A percentile compares a stretch with the other conserved stretches of the same genome.
Conservation (phyloP, 1,140 invertebrate species). For the Drosophila fuyamai region DNA sequence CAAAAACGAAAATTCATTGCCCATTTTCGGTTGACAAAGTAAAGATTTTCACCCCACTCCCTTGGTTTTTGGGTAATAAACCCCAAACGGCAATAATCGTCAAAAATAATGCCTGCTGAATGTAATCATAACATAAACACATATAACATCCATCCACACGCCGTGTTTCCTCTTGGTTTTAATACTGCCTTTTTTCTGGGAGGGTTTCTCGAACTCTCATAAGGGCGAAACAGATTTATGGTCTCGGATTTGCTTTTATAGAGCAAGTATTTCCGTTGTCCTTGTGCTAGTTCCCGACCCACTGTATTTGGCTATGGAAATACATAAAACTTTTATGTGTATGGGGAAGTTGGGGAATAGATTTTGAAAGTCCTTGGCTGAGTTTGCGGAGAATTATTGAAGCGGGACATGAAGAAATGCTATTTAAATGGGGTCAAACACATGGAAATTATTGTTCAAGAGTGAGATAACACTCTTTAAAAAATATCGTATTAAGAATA, state of each 20-base stretch:
- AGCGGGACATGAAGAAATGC: slow-evolving; percentile 27
- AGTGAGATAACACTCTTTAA: background rate
- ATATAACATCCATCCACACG: slow-evolving; percentile 28
- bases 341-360: slow-evolving; percentile 18
- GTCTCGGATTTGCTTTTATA: slow-evolving; percentile 59
- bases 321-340: slow-evolving; percentile 38
- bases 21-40: slow-evolving; percentile 42
- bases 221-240: slow-evolving; percentile 61
- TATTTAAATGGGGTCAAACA: slow-evolving; percentile 30
- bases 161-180: slow-evolving; percentile 20
- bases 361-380: slow-evolving; percentile 41
- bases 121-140: slow-evolving; percentile 50
- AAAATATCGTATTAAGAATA: too few relatives aligned
- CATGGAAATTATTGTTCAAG: slow-evolving; percentile 1
- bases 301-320: slow-evolving; percentile 24
- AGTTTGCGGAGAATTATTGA: slow-evolving; percentile 38
- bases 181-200: slow-evolving; percentile 8
- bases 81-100: slow-evolving; percentile 59
- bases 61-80: slow-evolving; percentile 39
- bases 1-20: slow-evolving; percentile 39
- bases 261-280: slow-evolving; percentile 65
- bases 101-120: slow-evolving; percentile 69
- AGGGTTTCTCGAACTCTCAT: slow-evolving; percentile 17
- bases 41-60: slow-evolving; percentile 16
- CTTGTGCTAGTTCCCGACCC: slow-evolving; percentile 48